Conservation (phyloP, 2,797 vertebrate genomes). For the Channallabes apus region DNA sequence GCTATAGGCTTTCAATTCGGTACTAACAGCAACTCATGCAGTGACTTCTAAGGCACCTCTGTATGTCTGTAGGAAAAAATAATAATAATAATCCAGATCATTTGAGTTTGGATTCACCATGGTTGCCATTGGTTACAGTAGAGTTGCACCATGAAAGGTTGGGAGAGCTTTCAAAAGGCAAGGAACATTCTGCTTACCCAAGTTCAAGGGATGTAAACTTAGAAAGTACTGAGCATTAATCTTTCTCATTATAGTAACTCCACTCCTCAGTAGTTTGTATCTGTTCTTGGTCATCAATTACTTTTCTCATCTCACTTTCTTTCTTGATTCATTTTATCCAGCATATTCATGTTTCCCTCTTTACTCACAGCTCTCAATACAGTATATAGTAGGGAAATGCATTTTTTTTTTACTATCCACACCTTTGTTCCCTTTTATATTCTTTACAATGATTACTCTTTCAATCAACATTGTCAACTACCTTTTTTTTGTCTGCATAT, state of each 20-base stretch:
- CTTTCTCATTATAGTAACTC: background rate
- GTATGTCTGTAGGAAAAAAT: background rate
- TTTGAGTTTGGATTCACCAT: background rate
- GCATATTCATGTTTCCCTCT: background rate
- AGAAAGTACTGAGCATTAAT: background rate
- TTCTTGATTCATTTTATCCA: background rate
- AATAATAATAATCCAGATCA: background rate
- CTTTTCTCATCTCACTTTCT: too few relatives aligned
- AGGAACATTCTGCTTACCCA: conserved; percentile 19
- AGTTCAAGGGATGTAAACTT: background rate
- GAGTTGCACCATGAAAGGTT: conserved; percentile 47
- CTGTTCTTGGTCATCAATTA: too few relatives aligned
- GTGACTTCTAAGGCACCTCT: background rate
- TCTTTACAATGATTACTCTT: background rate
- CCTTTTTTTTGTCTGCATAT: background rate
- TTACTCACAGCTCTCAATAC: background rate
- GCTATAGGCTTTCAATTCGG: background rate
- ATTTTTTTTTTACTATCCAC: background rate
- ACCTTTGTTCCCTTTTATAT: background rate
- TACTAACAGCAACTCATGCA: background rate
- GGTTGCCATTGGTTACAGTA: conserved; percentile 44
- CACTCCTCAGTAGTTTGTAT: background rate
- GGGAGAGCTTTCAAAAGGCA: conserved; percentile 6
- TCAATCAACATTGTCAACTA: background rate
- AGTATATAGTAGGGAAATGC: too few relatives aligned